These are phyloP conservation scores for Ypsolopha sequella DNA, from an alignment of 2,888 invertebrate species.

Conservation along the genomic window DNA sequence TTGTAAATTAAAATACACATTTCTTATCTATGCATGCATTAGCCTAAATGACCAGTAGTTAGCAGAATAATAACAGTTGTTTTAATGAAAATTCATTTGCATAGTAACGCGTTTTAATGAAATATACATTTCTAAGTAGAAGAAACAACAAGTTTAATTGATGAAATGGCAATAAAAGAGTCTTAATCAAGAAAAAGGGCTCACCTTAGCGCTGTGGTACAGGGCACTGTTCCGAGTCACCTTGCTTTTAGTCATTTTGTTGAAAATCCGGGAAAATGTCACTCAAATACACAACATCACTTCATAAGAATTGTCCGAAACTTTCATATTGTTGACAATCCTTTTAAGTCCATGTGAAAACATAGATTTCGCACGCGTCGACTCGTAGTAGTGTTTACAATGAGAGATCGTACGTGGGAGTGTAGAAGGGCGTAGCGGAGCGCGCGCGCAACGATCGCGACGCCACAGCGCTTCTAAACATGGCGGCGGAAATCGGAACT, in stretches of 20 bases:
- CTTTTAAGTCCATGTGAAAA: slow-evolving; percentile 35
- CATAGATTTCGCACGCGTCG: slow-evolving; percentile 32
- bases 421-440: slow-evolving; percentile 30
- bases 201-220: slow-evolving; percentile 83
- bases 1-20: neutral
- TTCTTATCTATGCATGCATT: neutral
- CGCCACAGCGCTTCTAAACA: slow-evolving; percentile 25
- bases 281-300: slow-evolving; percentile 38
- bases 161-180: slow-evolving; percentile 3
- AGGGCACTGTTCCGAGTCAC: slow-evolving; percentile 72
- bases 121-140: neutral
- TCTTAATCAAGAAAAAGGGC: slow-evolving; percentile 17
- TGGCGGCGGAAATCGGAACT: slow-evolving; percentile 49
- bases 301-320: slow-evolving; percentile 37
- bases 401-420: slow-evolving; percentile 58
- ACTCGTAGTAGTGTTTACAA: slow-evolving; percentile 52
- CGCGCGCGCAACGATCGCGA: slow-evolving; percentile 33
- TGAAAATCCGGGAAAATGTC: slow-evolving; percentile 28
- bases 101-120: neutral
- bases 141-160: neutral
- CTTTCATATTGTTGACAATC: slow-evolving; percentile 40
- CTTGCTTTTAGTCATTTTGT: slow-evolving; percentile 72
- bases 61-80: no score
- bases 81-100: no score
- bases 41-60: neutral